Percentiles rank a stretch among this genome's conserved stretches.
Evolutionary conservation across 23 tunicate species (phyloP).

Genomic region (Ciona savignyi): DNA sequence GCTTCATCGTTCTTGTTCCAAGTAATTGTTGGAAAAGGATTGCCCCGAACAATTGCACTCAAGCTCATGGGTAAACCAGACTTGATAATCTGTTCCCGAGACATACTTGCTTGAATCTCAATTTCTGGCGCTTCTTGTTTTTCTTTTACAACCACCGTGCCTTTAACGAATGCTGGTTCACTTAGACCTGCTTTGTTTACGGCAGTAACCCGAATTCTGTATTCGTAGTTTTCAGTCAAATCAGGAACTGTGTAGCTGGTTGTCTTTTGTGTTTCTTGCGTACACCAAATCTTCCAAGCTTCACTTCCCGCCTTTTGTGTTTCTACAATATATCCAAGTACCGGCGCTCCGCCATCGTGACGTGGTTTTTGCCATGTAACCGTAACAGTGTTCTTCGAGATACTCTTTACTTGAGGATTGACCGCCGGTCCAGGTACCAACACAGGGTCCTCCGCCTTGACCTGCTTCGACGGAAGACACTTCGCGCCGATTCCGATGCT

Average conservation of each 20-base stretch:
- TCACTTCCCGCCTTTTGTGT: conserved; percentile 53
- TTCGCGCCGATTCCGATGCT: too few species aligned
- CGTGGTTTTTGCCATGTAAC: conserved; percentile 70
- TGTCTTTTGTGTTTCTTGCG: conserved; percentile 62
- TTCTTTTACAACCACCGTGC: conserved; percentile 39
- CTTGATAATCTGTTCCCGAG: conserved; percentile 32
- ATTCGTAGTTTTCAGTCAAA: conserved; percentile 34
- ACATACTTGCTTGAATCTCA: conserved; percentile 36
- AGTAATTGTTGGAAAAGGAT: conserved; percentile 55
- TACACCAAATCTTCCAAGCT: conserved; percentile 57
- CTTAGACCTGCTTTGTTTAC: conserved; percentile 79
- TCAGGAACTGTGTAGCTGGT: conserved; percentile 45
- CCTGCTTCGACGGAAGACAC: too few species aligned
- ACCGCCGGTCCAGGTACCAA: too few species aligned
- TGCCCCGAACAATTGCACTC: conserved; percentile 40
- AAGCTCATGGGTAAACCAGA: conserved; percentile 59
- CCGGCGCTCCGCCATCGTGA: conserved; percentile 82
- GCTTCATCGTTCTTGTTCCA: conserved; percentile 60
- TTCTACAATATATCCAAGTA: conserved; percentile 78
- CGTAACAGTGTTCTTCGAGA: conserved; percentile 48
- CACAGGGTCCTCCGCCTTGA: too few species aligned
- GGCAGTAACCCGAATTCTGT: conserved; percentile 73
- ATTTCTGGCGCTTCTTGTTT: conserved; percentile 63
- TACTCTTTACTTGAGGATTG: conserved; percentile 45
- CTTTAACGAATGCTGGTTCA: conserved; percentile 50